Base-by-base conservation (phyloP, 64 coral and sea anemone genomes). In the Montipora cactus region DNA sequence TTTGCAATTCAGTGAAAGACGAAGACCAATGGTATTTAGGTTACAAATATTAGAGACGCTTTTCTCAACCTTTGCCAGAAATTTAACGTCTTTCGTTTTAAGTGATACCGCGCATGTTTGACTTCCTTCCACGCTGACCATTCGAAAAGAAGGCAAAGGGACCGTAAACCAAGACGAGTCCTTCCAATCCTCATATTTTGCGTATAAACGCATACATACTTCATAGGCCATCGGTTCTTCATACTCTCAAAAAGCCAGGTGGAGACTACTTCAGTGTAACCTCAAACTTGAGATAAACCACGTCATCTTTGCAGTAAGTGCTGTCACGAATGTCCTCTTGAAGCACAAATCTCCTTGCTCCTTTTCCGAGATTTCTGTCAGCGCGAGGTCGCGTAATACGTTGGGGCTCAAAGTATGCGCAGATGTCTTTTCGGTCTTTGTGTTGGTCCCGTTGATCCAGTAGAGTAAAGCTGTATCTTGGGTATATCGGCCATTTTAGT, bases 281-380 rank as follows among this genome's bases (percentile, higher is more conserved):
- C 7, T 89, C 80, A 69, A 97, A 97, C 75, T 95, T 97, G 12
- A 99, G 94, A 81, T 92, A 99, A 73, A 99, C 91, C 1, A 86
- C 74, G 59, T 99, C 84, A 67, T 99, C 90, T 55, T 99, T 99
- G 59, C 98, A 96, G 76, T 96, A 99, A 10, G 84, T 90, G 12
- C 78, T 85, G 53, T 93, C 85, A 28, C 89, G 88, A 47, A 96
- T 88, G 7, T 96, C 95, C 19, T 92, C 86, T 76, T 99, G 98
- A 8, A 94, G 87, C 14, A 99, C 98, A n/a, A 99, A 99, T 53
- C 95, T 83, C 12, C 98, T 67, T 3, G 98, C 98, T 19, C 98
- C 98, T 93, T 99, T 99, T 8, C 98, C 98, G 1, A 99, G 95
- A 77, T 99, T 95, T 52, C 98, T 87, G 79, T 99, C 94, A 64